These are phyloP conservation scores for Pachypanchax playfairii DNA, from an alignment of 2,113 vertebrate species.

Conservation along the genomic window DNA sequence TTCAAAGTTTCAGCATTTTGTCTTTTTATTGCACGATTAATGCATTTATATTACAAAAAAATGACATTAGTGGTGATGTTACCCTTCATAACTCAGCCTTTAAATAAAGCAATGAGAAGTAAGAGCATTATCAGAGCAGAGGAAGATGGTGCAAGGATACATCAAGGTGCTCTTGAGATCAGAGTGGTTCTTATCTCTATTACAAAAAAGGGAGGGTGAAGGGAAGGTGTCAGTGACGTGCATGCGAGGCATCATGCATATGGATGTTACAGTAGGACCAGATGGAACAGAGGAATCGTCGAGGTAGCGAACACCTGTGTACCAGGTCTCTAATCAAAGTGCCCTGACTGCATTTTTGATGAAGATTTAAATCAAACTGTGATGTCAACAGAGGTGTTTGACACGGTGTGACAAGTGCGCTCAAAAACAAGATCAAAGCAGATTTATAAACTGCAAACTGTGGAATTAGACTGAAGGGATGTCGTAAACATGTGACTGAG, in stretches of 20 bases:
- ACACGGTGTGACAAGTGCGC: conserved; percentile 44
- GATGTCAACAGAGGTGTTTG: conserved; percentile 36
- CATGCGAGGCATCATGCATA: conserved; percentile 62
- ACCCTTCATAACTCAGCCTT: not conserved
- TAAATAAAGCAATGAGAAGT: conserved; percentile 11
- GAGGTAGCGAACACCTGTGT: conserved; percentile 63
- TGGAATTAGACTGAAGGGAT: conserved; percentile 2
- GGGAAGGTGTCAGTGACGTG: conserved; percentile 18
- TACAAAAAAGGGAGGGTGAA: conserved; percentile 7
- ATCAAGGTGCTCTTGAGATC: conserved; percentile 55
- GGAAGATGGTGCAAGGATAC: conserved; percentile 18
- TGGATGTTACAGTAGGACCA: conserved; percentile 61
- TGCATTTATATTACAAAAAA: not conserved
- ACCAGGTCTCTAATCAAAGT: conserved; percentile 64
- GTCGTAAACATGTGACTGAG: not conserved
- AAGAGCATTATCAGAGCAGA: conserved; percentile 12
- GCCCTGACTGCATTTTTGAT: conserved; percentile 65
- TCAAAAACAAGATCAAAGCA: conserved; percentile 27
- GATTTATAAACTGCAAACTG: conserved; percentile 25
- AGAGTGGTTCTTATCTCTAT: conserved; percentile 16
- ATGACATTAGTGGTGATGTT: not conserved
- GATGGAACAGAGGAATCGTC: conserved; percentile 67
- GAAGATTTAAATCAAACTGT: conserved; percentile 37
- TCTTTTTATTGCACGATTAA: not conserved
- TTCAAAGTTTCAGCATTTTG: not conserved